phyloP scores from a whole-genome alignment of 2,888 invertebrate species.

The Lasioglossum calceatum region DNA sequence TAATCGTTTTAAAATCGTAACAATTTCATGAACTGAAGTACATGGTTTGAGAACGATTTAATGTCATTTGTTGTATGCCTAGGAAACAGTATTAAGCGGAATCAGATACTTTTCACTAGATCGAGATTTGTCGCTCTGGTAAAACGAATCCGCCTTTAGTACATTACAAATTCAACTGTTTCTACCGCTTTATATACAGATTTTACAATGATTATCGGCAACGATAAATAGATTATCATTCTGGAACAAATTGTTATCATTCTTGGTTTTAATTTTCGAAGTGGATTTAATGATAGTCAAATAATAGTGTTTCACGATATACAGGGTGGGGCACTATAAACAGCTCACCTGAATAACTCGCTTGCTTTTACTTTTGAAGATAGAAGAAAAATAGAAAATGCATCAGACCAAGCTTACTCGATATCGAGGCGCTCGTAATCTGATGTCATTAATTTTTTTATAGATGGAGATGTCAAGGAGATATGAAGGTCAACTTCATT shows the following conservation, averaged over 20 bases:
- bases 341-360: too few relatives aligned
- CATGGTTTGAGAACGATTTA: not conserved
- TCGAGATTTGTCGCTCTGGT: slow-evolving; percentile 25
- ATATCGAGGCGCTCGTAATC: too few relatives aligned
- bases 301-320: too few relatives aligned
- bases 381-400: too few relatives aligned
- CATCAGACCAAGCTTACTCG: too few relatives aligned
- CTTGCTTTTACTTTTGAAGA: too few relatives aligned
- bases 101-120: slow-evolving; percentile 43
- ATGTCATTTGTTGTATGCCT: slow-evolving; percentile 13
- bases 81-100: slow-evolving; percentile 55
- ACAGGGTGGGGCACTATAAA: too few relatives aligned
- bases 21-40: not conserved
- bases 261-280: not conserved
- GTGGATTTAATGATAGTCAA: not conserved
- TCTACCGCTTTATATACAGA: slow-evolving; percentile 41
- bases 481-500: too few relatives aligned
- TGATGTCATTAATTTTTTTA: too few relatives aligned
- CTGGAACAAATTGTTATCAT: not conserved
- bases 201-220: slow-evolving; percentile 33
- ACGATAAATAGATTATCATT: slow-evolving; percentile 5
- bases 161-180: slow-evolving; percentile 32
- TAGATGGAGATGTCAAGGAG: too few relatives aligned
- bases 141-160: slow-evolving; percentile 19
- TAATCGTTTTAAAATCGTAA: not conserved